Percentiles rank a stretch among this genome's conserved stretches.
Conservation (phyloP, 2,113 vertebrate genomes). For the Indicator maculatus region DNA sequence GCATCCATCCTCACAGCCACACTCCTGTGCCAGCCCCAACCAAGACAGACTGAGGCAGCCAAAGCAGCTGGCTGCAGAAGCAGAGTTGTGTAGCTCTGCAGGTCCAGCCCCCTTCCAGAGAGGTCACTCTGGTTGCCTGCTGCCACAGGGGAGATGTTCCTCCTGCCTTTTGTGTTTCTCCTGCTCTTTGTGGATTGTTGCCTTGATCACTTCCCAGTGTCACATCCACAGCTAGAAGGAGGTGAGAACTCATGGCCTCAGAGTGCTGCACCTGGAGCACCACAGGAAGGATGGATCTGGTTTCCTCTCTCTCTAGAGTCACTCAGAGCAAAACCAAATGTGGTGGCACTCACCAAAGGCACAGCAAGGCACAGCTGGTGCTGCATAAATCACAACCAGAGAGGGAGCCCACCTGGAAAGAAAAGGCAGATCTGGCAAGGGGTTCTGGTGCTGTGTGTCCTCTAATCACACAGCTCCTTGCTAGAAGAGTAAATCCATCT, state of each 20-base stretch:
- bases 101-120: neutral
- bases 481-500: neutral
- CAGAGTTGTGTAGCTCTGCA: neutral
- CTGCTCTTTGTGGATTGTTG: neutral
- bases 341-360: neutral
- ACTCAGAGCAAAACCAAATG: neutral
- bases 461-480: neutral
- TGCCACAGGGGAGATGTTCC: neutral
- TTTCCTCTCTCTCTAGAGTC: neutral
- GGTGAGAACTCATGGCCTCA: fast-evolving
- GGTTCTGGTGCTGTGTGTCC: neutral
- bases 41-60: neutral
- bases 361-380: neutral
- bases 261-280: neutral
- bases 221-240: neutral
- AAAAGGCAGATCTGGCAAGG: neutral
- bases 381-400: neutral
- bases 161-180: neutral
- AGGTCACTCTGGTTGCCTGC: neutral
- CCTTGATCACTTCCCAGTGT: neutral
- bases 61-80: neutral
- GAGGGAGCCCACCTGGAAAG: neutral
- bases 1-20: neutral
- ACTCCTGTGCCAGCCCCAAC: fast-evolving
- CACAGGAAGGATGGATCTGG: neutral